phyloP scores from a whole-genome alignment of 1,140 invertebrate species.

The Drosophila cardini region DNA sequence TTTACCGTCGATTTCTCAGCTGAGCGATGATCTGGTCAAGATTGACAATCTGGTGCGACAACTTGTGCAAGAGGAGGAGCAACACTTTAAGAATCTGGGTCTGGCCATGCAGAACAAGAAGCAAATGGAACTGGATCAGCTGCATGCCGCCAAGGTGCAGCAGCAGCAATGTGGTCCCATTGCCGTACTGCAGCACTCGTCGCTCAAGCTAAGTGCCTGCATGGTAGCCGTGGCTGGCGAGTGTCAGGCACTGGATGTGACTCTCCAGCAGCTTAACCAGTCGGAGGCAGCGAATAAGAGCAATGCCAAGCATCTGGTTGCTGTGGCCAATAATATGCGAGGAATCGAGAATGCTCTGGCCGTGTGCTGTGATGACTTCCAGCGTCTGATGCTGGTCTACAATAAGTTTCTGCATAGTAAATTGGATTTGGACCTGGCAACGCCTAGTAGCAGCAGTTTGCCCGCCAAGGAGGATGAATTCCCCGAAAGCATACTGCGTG shows the following conservation, averaged over 20 bases:
- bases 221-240: slow-evolving; percentile 83
- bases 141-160: slow-evolving; percentile 60
- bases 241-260: slow-evolving; percentile 77
- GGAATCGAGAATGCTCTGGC: slow-evolving; percentile 77
- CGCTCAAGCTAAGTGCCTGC: slow-evolving; percentile 77
- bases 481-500: slow-evolving; percentile 75
- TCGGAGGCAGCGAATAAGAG: slow-evolving; percentile 70
- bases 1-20: slow-evolving; percentile 69
- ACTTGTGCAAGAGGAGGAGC: slow-evolving; percentile 78
- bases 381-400: slow-evolving; percentile 80
- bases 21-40: slow-evolving; percentile 70
- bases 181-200: slow-evolving; percentile 77
- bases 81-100: slow-evolving; percentile 77
- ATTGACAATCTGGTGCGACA: slow-evolving; percentile 75
- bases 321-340: slow-evolving; percentile 79
- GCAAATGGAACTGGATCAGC: slow-evolving; percentile 68
- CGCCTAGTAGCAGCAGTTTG: neutral
- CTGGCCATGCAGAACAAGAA: slow-evolving; percentile 71
- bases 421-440: slow-evolving; percentile 47
- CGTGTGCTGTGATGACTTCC: slow-evolving; percentile 81
- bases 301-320: slow-evolving; percentile 71
- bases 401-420: slow-evolving; percentile 82
- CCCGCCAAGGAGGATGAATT: slow-evolving; percentile 53
- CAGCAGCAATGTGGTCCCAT: slow-evolving; percentile 70
- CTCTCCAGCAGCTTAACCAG: slow-evolving; percentile 70